Evolutionary conservation across 1,140 invertebrate genomes (phyloP), one percentile per base, ranked within the genome.

Genomic region (Venturia canescens): DNA sequence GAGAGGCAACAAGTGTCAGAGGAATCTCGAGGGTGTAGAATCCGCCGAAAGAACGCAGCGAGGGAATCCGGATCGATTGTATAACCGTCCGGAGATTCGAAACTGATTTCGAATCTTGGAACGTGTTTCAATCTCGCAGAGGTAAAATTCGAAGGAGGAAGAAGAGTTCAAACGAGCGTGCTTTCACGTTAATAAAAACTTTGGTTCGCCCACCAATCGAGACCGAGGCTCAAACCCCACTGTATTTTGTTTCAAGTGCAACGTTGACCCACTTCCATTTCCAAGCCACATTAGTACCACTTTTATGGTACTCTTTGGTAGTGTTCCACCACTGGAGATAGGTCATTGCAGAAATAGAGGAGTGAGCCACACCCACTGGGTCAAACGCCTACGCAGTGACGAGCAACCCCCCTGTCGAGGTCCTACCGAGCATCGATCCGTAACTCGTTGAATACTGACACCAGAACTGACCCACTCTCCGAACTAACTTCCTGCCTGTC

Each of bases 351-450:
- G 66, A 18, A 31, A 63, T 63, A 63, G n/a, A 63, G 15, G 60
- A 26, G n/a, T 27, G 60, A 74, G 63, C 70, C 78, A 74, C 78
- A 72, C 69, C 70, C 70, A 63, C 78, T 74, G 29, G 26, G 66
- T 31, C 66, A 69, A 69, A 69, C 66, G 21, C 29, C 31, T 29
- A 74, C 69, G 53, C 78, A 16, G 29, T 34, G 26, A 27, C 29
- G 48, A 29, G 57, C 63, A 44, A 71, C 31, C 18, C n/a, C 23
- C 21, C 57, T 53, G n/a, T 27, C 11, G 48, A 70, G 48, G 66
- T 79, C 78, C 70, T 74, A 26, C 29, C 44, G 38, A 69, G 34
- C 34, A 63, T 74, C 53, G 79, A 80, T 70, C 78, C 67, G 70
- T 34, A 38, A 34, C 44, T 31, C 44, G 63, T 63, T 16, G 38